A percentile compares a stretch with the other conserved stretches of the same genome.
Evolutionary conservation across 2,888 invertebrate species (phyloP).

Genomic region (Chymomyza amoena): DNA sequence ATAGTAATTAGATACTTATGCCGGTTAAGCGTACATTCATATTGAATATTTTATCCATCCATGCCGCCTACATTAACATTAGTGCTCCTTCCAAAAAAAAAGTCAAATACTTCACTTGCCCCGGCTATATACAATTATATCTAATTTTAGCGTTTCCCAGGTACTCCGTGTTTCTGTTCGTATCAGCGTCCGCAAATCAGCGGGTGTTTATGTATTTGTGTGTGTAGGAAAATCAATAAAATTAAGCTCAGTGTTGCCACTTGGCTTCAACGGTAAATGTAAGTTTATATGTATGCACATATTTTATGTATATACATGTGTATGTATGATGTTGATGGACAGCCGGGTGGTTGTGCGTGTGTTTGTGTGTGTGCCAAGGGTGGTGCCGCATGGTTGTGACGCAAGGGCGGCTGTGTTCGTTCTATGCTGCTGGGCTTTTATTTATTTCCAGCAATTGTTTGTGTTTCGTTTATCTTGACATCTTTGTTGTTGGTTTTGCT

Average conservation of each 20-base stretch:
- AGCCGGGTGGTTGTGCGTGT: slow-evolving; percentile 17
- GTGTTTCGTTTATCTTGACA: slow-evolving; percentile 4
- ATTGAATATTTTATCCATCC: background rate
- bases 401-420: background rate
- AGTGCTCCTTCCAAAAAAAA: slow-evolving; percentile 6
- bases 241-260: slow-evolving; percentile 62
- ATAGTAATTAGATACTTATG: no score
- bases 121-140: slow-evolving; percentile 13
- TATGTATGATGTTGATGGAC: background rate
- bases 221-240: slow-evolving; percentile 62
- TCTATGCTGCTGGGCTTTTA: slow-evolving; percentile 20
- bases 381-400: slow-evolving; percentile 22
- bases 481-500: background rate
- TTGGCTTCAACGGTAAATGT: slow-evolving; percentile 25
- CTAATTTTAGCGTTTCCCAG: slow-evolving; percentile 56
- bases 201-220: slow-evolving; percentile 6
- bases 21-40: no score
- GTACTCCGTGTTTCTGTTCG: slow-evolving; percentile 35
- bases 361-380: slow-evolving; percentile 30
- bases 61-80: background rate
- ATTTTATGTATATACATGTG: background rate
- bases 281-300: background rate
- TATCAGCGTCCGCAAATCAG: slow-evolving; percentile 8
- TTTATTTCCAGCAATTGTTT: slow-evolving; percentile 7
- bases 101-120: background rate